phyloP scores from a whole-genome alignment of 64 coral and sea anemone genomes.

The Platygyra sinensis region DNA sequence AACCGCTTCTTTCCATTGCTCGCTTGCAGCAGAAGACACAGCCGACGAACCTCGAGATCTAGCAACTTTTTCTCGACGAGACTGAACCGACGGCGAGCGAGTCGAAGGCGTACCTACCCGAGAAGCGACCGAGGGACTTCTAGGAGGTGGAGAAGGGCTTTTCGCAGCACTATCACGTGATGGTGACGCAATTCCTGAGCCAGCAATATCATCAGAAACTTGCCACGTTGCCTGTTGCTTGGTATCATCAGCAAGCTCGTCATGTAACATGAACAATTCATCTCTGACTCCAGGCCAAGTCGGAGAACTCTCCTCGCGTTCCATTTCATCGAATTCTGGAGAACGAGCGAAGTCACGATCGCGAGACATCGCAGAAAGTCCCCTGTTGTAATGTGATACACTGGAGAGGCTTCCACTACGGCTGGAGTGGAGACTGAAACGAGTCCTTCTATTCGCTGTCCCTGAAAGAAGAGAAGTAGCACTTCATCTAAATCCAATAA shows the following conservation, averaged over 20 bases:
- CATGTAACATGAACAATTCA: not conserved
- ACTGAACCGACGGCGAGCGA: slow-evolving; percentile 20
- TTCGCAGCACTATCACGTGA: not conserved
- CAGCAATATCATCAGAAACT: not conserved
- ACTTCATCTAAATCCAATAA: not conserved
- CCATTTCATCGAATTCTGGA: not conserved
- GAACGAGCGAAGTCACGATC: not conserved
- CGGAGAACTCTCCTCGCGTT: slow-evolving; percentile 7
- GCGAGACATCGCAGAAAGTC: slow-evolving; percentile 37
- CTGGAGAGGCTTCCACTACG: slow-evolving; percentile 52
- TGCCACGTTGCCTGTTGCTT: not conserved
- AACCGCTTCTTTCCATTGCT: not conserved
- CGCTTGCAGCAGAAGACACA: not conserved
- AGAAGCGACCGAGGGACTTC: not conserved
- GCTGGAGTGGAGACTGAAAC: slow-evolving; percentile 17
- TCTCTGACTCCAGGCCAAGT: not conserved
- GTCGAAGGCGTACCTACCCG: slow-evolving; percentile 15
- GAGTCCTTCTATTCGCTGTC: not conserved
- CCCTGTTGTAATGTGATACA: slow-evolving; percentile 42
- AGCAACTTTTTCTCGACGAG: not conserved
- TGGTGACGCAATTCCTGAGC: not conserved
- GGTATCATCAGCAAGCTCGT: not conserved
- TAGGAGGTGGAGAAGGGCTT: slow-evolving; percentile 9
- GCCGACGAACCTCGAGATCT: slow-evolving; percentile 19
- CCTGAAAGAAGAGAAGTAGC: not conserved